Base-by-base conservation (phyloP, 2,888 invertebrate genomes). In the Nowickia ferox region DNA sequence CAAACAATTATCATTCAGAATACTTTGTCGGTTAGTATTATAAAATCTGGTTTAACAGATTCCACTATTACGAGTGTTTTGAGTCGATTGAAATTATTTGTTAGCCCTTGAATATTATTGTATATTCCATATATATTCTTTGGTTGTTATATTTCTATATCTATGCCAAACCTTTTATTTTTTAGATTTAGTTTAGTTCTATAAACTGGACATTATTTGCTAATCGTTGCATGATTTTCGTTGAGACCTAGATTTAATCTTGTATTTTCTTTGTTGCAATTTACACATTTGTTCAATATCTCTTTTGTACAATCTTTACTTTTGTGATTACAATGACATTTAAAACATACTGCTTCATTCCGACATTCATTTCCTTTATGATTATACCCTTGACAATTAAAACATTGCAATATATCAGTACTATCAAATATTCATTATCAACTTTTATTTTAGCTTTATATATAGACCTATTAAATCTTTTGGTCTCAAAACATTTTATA, bases 31-130 rank as follows among this genome's bases (percentile, higher is more conserved):
- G 59, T 10, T 2, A 38, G 2, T n/a, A n/a, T n/a, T 9, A 59
- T 59, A 40, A 59, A 59, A 9, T 59, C 40, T 8, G 59, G 59
- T 15, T 1, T 48, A 11, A 15, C 2, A 11, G 15, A 40, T 40
- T 59, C 40, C 1, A 40, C 38, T 9, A 38, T 8, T 40, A 59
- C n/a, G n/a, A n/a, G n/a, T n/a, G n/a, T 38, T 59, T 59, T 5
- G 11, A 59, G 8, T 59, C 40, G 59, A 3, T n/a, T 38, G n/a
- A 59, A 59, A 9, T 59, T 59, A 59, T 59, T 59, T 59, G 40
- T 8, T 38, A 59, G n/a, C 40, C 59, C 38, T n/a, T 8, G 59
- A n/a, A n/a, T 30, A n/a, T 48, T 48, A 6, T 48, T 13, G 9
- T 51, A 51, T 9, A 51, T 51, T 51, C 51, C 51, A 17, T 13